Evolutionary conservation across 2,113 vertebrate species (phyloP), one percentile per base, ranked within the genome.

Genomic region (Sarotherodon lohbergeri): DNA sequence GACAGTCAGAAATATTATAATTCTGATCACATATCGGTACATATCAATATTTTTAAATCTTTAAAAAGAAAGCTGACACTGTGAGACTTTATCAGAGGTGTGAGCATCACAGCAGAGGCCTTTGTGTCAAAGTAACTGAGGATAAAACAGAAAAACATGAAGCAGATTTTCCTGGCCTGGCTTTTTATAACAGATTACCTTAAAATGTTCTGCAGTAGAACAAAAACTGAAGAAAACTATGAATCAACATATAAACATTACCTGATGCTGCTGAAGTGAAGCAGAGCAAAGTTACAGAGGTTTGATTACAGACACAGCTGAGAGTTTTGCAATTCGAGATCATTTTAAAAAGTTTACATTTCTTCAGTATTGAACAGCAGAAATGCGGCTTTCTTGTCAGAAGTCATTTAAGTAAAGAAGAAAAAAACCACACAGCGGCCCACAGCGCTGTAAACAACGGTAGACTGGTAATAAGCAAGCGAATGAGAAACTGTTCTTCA

Each of bases 71-170:
- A 1, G 3, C 13, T 59, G 56, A 59, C 27, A 27, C 27, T 27
- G 27, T 59, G 27, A 59, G 27, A 59, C 13, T 32, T 9, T 3
- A 59, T 59, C 56, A 59, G 7, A 59, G 56, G 4, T 59, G 27
- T 59, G 56, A 16, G 0, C 3, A 0, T 57, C 55, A 57, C 55
- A 59, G 13, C 13, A 29, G 56, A 59, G 0, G 4, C 24, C 24
- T 29, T 57, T 29, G 24, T 57, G 55, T 57, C 2, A 29, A 0
- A 57, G 24, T 57, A 57, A 13, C 24, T 57, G 55, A 57, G 24
- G 7, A 14, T 57, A 0, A 57, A 57, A 29, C 24, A 29, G 55
- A 57, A 29, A 57, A 27, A 57, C 55, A 27, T 27, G 27, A 27
- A 27, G 27, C 27, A 27, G 27, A 27, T 27, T 27, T 27, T 27